Base-by-base conservation (phyloP, 1,140 invertebrate genomes). In the Penaeus chinensis region DNA sequence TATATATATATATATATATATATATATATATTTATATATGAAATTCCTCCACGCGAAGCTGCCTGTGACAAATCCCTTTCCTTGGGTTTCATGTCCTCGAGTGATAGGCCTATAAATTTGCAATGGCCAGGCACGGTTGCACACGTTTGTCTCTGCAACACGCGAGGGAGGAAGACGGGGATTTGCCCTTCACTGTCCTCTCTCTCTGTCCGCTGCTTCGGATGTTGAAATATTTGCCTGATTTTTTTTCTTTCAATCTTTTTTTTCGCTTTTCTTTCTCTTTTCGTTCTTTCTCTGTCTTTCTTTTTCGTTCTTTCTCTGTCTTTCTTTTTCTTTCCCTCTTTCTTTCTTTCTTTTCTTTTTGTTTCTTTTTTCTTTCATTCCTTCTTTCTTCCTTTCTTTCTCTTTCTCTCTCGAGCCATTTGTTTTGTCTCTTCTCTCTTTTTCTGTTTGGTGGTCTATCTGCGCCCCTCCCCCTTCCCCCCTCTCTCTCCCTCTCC, bases 191-290 rank as follows among this genome's bases (percentile, higher is more conserved):
- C 32, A 32, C 74, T 77, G 10, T 27, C 54, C 77, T 79, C 76
- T 78, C 76, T 78, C 76, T 78, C 76, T 47, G 42, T 78, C 37
- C 32, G 32, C 2, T 32, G 32, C 32, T 32, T 32, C 32, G 32
- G 32, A 32, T 32, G 32, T 32, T 32, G 32, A 32, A 32, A 32
- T 1, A 2, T 32, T 32, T 32, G 32, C 32, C 32, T 32, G 32
- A 32, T 42, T 54, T 77, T 54, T 20, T 77, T 24, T 77, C 76
- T 77, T 22, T 77, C 27, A 47, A 20, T 77, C 76, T 42, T 54
- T 22, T 77, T 54, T 32, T 54, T 77, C 76, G 42, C 76, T 77
- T 54, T 77, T 54, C n/a, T 54, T 77, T 54, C 60, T 18, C 13
- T 61, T 54, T 24, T 54, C 16, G 3, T 10, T 80, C 60, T 80